Conservation (phyloP, 1,140 invertebrate genomes). For the Drosophila ficusphila region DNA sequence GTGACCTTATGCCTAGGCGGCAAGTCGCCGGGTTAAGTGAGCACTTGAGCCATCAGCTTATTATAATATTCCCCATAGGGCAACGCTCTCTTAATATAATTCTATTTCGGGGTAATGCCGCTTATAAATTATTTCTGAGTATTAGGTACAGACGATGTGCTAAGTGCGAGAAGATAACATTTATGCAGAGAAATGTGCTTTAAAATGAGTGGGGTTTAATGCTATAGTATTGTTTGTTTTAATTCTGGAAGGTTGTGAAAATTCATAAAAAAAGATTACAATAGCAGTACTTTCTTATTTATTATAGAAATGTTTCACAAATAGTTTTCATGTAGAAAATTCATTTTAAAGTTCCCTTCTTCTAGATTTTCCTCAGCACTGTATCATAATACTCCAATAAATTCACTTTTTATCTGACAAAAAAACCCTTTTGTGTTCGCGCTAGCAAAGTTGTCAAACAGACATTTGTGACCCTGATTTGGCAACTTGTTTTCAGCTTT, state of each 20-base stretch:
- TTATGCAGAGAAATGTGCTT: no score
- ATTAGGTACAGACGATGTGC: neutral
- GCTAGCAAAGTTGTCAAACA: slow-evolving; percentile 24
- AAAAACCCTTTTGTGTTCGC: slow-evolving; percentile 3
- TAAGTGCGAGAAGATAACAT: neutral
- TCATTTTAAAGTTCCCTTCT: no score
- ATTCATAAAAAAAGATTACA: no score
- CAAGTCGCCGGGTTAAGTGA: slow-evolving; percentile 26
- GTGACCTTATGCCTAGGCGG: slow-evolving; percentile 28
- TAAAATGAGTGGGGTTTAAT: no score
- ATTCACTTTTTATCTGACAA: neutral
- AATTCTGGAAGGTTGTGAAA: no score
- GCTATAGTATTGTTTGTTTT: no score
- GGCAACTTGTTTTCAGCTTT: slow-evolving; percentile 14
- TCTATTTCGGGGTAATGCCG: slow-evolving; percentile 17
- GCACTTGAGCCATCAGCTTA: slow-evolving; percentile 19
- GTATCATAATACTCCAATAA: neutral
- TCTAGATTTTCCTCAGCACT: no score
- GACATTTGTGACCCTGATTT: slow-evolving; percentile 27
- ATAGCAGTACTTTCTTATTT: no score
- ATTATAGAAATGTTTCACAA: no score
- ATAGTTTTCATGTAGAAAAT: no score
- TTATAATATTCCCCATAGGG: slow-evolving; percentile 27
- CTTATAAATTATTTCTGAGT: slow-evolving; percentile 20
- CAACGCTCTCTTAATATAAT: slow-evolving; percentile 22